These are phyloP conservation scores for Rhinolophus ferrumequinum DNA, from an alignment of 2,113 vertebrate genomes.

Conservation along the genomic window DNA sequence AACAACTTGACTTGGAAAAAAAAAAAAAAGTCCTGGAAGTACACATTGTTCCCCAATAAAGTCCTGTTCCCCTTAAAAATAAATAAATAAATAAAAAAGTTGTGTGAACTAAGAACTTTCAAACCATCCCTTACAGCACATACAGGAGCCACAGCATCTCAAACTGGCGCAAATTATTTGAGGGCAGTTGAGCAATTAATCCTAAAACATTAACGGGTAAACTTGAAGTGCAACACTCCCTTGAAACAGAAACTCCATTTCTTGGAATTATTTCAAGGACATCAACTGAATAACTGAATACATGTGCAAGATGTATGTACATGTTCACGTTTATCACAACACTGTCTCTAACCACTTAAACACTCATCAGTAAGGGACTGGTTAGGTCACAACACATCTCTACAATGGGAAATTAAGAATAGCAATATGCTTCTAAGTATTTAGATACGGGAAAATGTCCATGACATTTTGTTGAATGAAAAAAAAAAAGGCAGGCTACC, in stretches of 20 bases:
- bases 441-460: not conserved
- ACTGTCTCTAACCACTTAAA: not conserved
- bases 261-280: constrained; percentile 17
- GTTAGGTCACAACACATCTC: not conserved
- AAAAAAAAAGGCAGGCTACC: not conserved
- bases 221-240: not conserved
- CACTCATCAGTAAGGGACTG: not conserved
- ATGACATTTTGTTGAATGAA: not conserved
- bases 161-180: not conserved
- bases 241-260: constrained; percentile 31
- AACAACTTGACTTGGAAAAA: no score
- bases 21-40: no score
- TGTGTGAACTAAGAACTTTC: constrained; percentile 5
- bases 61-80: no score
- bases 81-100: not conserved
- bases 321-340: not conserved
- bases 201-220: not conserved
- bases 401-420: not conserved
- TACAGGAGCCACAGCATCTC: not conserved
- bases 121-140: not conserved
- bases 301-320: not conserved
- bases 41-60: no score
- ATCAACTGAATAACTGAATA: constrained; percentile 7
- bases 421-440: not conserved
- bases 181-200: not conserved